Base-by-base conservation (phyloP, 2,113 vertebrate species). In the Physeter macrocephalus region DNA sequence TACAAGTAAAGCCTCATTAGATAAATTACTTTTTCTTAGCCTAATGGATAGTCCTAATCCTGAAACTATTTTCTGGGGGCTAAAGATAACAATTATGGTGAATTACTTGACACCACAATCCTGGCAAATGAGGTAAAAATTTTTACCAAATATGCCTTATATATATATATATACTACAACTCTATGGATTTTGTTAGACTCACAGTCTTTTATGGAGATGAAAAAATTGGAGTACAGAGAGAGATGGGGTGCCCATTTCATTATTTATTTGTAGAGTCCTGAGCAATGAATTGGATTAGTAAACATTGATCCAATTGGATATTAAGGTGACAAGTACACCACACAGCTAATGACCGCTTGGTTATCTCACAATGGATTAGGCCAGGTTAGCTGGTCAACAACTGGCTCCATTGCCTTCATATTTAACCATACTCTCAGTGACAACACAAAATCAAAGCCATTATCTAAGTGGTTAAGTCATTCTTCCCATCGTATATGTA, bases 31-130 rank as follows among this genome's bases (percentile, higher is more conserved):
- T 87, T 49, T 54, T n/a, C 41, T 85, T 74, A 86, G 72, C 49
- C 54, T 93, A 82, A 83, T 89, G 83, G 78, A 64, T 75, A 41
- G 13, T 71, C 34, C n/a, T 89, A 77, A 89, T 34, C 72, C 90
- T 93, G 87, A 96, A 95, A 95, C 92, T 90, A 71, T 94, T 94
- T 90, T 49, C 83, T 29, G 41, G 34, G 57, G 54, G 36, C 27
- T 95, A 94, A 93, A 81, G 64, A 25, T 62, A 91, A 82, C 27
- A 92, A 67, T 95, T 78, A 92, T n/a, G 18, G 34, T n/a, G 59
- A 8, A 49, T 80, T 66, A 43, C 57, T n/a, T 57, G 77, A 54
- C 18, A 86, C 27, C 17, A 34, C 0, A 6, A 27, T 74, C 39
- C 34, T 78, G 43, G 49, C 83, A 69, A 72, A 69, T 18, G 27